These are phyloP conservation scores for Alaudala cheleensis DNA, from an alignment of 2,113 vertebrate genomes.

Conservation along the genomic window DNA sequence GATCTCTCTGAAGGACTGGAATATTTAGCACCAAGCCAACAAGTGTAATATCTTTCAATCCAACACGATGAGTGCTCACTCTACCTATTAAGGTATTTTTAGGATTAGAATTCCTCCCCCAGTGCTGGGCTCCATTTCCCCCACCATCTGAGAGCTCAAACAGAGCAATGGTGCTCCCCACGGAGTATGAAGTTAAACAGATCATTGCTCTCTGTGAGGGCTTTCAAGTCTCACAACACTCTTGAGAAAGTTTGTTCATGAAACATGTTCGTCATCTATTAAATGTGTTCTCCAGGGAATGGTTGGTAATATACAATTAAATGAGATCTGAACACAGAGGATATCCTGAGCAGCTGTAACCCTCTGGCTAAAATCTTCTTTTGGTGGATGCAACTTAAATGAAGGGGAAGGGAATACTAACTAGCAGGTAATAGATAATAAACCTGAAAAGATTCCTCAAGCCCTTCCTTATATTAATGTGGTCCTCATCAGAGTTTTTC, in stretches of 20 bases:
- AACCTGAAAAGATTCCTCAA: background rate
- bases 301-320: slow-evolving; percentile 48
- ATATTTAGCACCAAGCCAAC: background rate
- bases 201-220: slow-evolving; percentile 36
- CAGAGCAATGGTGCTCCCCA: background rate
- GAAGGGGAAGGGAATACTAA: slow-evolving; percentile 15
- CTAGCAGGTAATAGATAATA: background rate
- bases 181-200: background rate
- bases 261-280: slow-evolving; percentile 1
- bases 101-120: background rate
- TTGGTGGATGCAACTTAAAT: slow-evolving; percentile 29
- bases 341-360: background rate
- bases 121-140: background rate
- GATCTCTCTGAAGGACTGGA: background rate
- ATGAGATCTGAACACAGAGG: slow-evolving; percentile 17
- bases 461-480: background rate
- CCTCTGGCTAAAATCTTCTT: slow-evolving; percentile 22
- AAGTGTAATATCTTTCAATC: background rate
- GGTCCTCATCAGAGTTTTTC: background rate
- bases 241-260: slow-evolving; percentile 23
- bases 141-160: background rate
- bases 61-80: background rate
- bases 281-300: slow-evolving; percentile 39
- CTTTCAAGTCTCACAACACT: slow-evolving; percentile 11
- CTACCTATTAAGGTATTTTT: background rate